Evolutionary conservation across 2,888 invertebrate genomes (phyloP).

Genomic region (Nemoura dubitans): DNA sequence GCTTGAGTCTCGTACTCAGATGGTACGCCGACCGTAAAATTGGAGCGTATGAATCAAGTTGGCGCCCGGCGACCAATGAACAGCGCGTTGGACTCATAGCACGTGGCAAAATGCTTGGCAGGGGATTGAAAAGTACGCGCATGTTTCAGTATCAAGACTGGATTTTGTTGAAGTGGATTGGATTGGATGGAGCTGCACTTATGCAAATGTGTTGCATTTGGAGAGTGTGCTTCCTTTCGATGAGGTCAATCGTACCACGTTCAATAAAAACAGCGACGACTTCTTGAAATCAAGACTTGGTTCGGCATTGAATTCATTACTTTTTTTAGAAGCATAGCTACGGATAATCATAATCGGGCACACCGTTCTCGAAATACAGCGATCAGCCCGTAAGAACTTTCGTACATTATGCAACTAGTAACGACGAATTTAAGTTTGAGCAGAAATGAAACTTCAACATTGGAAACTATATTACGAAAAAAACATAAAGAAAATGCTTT

Average conservation of each 20-base stretch:
- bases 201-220: too few species aligned
- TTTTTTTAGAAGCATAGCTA: background rate
- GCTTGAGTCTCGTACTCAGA: background rate
- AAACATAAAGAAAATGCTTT: constrained; percentile 13
- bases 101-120: background rate
- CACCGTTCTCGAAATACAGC: background rate
- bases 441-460: background rate
- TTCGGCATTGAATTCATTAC: background rate
- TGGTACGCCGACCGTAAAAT: background rate
- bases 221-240: background rate
- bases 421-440: background rate
- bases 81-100: background rate
- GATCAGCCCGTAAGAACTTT: background rate
- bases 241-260: background rate
- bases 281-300: background rate
- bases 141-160: background rate
- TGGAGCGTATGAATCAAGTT: background rate
- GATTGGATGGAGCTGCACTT: too few species aligned
- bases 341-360: background rate
- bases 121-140: too few species aligned
- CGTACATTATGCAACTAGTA: background rate
- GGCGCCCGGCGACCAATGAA: background rate
- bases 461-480: background rate
- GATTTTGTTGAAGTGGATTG: too few species aligned
- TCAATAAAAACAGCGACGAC: background rate